These are phyloP conservation scores for Heliconius ethilla DNA, from an alignment of 2,888 invertebrate genomes.

Conservation along the genomic window DNA sequence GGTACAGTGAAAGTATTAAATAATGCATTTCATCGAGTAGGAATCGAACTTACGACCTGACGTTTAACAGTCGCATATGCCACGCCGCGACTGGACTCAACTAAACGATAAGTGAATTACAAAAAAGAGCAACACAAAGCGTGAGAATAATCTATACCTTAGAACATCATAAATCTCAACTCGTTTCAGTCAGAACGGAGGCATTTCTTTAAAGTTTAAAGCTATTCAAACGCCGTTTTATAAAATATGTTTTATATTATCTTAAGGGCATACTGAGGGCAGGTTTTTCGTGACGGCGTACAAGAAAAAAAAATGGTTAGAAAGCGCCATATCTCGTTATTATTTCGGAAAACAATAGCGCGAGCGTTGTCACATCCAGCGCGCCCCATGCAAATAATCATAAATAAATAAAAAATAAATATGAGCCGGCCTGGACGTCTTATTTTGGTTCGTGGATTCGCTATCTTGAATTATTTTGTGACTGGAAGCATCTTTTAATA, in stretches of 20 bases:
- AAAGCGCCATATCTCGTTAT: constrained; percentile 79
- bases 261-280: constrained; percentile 49
- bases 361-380: constrained; percentile 75
- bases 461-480: constrained; percentile 49
- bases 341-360: constrained; percentile 79
- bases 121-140: constrained; percentile 47
- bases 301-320: constrained; percentile 56
- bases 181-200: constrained; percentile 55
- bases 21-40: too few species aligned
- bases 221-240: constrained; percentile 73
- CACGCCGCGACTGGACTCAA: too few species aligned
- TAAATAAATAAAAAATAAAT: constrained; percentile 81
- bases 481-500: constrained; percentile 50
- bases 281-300: constrained; percentile 63
- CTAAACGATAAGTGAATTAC: constrained; percentile 5
- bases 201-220: constrained; percentile 60
- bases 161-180: constrained; percentile 57
- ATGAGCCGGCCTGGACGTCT: constrained; percentile 73
- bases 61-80: too few species aligned
- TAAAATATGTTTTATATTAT: constrained; percentile 60
- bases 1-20: too few species aligned
- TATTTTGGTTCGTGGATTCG: constrained; percentile 67
- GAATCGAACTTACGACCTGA: too few species aligned
- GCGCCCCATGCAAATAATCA: constrained; percentile 80
- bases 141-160: constrained; percentile 62